Percentiles rank a stretch among this genome's conserved stretches.
Evolutionary conservation across 2,888 invertebrate genomes (phyloP).

Genomic region (Ectemnius lituratus): DNA sequence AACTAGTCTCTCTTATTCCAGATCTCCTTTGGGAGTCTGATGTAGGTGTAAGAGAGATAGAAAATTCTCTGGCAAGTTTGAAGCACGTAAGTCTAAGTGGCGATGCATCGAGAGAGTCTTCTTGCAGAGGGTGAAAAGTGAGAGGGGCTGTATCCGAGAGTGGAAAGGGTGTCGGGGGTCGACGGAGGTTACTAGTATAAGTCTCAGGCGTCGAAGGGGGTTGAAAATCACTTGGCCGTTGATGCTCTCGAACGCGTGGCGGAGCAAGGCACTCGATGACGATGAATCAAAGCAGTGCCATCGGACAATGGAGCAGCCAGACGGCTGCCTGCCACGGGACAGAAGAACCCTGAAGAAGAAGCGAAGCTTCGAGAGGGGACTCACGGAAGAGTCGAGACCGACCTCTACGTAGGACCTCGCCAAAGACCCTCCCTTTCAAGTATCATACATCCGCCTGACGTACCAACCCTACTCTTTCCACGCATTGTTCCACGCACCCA

Average conservation of each 20-base stretch:
- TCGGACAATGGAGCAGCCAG: constrained; percentile 11
- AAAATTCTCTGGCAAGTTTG: not conserved
- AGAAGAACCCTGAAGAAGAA: constrained; percentile 2
- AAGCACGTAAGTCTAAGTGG: constrained; percentile 1
- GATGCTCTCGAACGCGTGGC: constrained; percentile 51
- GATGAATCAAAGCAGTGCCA: constrained; percentile 59
- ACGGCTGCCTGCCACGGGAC: constrained; percentile 19
- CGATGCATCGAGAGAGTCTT: not conserved
- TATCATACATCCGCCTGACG: not conserved
- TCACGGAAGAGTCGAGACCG: constrained; percentile 4
- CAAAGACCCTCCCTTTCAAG: not conserved
- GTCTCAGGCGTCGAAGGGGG: constrained; percentile 26
- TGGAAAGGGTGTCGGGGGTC: constrained; percentile 45
- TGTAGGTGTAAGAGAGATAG: not conserved
- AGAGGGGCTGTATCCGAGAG: constrained; percentile 35
- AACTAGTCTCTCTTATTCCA: too few relatives aligned
- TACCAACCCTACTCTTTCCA: not conserved
- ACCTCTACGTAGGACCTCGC: not conserved
- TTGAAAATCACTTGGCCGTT: constrained; percentile 65
- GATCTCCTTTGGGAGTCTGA: not conserved
- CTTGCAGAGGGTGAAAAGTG: not conserved
- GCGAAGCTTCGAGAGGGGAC: not conserved
- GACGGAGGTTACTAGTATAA: not conserved
- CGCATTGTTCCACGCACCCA: constrained; percentile 53
- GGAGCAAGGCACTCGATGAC: constrained; percentile 65